Base-by-base conservation (phyloP, 2,888 invertebrate species). In the Venusia cambrica region DNA sequence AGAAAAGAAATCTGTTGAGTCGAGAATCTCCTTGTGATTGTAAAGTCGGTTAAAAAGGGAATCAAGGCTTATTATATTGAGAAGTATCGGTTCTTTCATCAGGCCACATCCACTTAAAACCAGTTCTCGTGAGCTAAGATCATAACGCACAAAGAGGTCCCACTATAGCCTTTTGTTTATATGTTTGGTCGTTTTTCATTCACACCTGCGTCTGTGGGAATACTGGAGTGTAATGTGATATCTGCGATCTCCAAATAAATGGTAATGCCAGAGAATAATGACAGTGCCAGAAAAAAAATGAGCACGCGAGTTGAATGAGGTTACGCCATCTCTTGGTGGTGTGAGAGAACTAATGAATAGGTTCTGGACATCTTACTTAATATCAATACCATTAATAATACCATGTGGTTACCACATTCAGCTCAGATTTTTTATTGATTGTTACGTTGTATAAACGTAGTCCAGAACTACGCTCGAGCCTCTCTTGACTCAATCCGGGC, bases 171-270 rank as follows among this genome's bases (percentile, higher is more conserved):
- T 47, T 51, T 55, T 55, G 52, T 48, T 38, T 27, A 24, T 12
- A 18, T 21, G 21, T 40, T 62, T 79, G 68, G 57, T 79, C 72
- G 56, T 73, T 80, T 83, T 81, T 79, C 71, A 57, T 74, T 83
- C 62, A 76, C 84, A 73, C 83, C 79, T 75, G 74, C 67, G 66
- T 48, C 38, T 61, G 68, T 65, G 68, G 61, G 73, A 73, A 73
- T 73, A 31, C 31, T 19, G 16, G 43, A 29, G 39, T 18, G 84
- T 67, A 84, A 84, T 61, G 75, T 57, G 81, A 84, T 77, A 70
- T 40, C 38, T 14, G 10, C 5, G 28, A 19, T 19, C 29, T 34
- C 14, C 11, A 26, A 24, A 15, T 27, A 18, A 28, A 35, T 36
- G 18, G 24, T 15, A 9, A 24, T 19, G 19, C 5, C 28, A 30